phyloP scores from a whole-genome alignment of 2,113 vertebrate genomes.

The Prunella fulvescens region DNA sequence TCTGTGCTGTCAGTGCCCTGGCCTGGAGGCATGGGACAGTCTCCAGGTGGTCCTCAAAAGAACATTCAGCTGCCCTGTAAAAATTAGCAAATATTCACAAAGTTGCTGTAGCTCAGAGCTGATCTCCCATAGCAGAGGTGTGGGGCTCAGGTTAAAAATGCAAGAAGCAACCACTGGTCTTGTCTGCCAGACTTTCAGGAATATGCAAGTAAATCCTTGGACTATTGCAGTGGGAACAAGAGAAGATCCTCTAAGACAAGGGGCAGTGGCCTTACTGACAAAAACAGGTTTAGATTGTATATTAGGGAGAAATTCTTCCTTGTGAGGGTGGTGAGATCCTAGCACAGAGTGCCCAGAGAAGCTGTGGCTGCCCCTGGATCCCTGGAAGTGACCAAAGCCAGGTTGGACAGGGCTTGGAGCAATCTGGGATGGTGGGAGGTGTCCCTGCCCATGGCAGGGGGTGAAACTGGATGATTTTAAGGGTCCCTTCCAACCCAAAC shows the following conservation, averaged over 20 bases:
- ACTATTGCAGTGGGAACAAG: background rate
- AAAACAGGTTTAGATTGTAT: background rate
- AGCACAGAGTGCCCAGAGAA: background rate
- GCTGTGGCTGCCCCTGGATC: background rate
- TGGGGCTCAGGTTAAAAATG: background rate
- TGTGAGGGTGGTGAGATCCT: background rate
- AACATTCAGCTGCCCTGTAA: background rate
- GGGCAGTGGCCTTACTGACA: background rate
- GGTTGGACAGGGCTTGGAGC: fast-evolving
- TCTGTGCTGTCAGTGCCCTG: background rate
- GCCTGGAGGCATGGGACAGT: background rate
- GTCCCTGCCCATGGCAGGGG: background rate
- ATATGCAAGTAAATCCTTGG: background rate
- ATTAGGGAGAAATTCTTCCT: background rate
- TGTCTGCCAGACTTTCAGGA: background rate
- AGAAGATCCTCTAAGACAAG: background rate
- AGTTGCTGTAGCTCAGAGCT: background rate
- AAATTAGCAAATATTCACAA: background rate
- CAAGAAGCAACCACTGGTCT: background rate
- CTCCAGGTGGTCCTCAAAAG: background rate
- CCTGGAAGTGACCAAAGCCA: background rate
- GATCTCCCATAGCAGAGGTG: background rate
- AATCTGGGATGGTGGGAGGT: fast-evolving
- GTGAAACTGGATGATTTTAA: fast-evolving
- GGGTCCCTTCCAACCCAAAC: background rate